Evolutionary conservation across 2,888 invertebrate species (phyloP).

Genomic region (Unio pictorum): DNA sequence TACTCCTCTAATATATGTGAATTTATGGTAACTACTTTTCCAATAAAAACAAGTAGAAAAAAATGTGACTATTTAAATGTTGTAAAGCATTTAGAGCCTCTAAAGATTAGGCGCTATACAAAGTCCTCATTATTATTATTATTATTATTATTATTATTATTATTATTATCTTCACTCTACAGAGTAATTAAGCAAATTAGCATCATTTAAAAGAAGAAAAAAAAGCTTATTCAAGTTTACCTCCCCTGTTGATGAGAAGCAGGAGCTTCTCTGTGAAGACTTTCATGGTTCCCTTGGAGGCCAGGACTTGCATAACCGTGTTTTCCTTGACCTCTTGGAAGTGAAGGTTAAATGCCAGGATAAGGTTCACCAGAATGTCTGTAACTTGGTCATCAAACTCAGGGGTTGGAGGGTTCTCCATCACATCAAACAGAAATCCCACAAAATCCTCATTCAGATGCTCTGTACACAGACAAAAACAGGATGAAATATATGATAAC

Average conservation of each 20-base stretch:
- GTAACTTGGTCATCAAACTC: slow-evolving; percentile 89
- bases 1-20: no score
- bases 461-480: slow-evolving; percentile 75
- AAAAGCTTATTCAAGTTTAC: slow-evolving; percentile 39
- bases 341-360: slow-evolving; percentile 92
- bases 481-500: background rate
- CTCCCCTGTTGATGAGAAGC: slow-evolving; percentile 90
- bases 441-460: slow-evolving; percentile 88
- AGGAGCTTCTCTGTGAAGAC: slow-evolving; percentile 92
- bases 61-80: no score
- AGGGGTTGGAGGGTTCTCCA: slow-evolving; percentile 85
- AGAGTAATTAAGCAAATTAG: no score
- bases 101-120: no score
- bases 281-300: slow-evolving; percentile 79
- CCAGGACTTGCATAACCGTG: slow-evolving; percentile 67
- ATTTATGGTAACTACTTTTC: no score
- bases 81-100: no score
- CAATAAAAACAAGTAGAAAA: no score
- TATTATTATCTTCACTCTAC: no score
- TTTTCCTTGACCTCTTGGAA: slow-evolving; percentile 74
- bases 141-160: no score
- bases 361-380: slow-evolving; percentile 86
- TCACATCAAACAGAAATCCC: slow-evolving; percentile 83
- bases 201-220: no score
- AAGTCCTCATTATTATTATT: no score